Evolutionary conservation across 35 echinoderm and acorn worm genomes (phyloP), one percentile per base, ranked within the genome.

Genomic region (Eucidaris tribuloides): DNA sequence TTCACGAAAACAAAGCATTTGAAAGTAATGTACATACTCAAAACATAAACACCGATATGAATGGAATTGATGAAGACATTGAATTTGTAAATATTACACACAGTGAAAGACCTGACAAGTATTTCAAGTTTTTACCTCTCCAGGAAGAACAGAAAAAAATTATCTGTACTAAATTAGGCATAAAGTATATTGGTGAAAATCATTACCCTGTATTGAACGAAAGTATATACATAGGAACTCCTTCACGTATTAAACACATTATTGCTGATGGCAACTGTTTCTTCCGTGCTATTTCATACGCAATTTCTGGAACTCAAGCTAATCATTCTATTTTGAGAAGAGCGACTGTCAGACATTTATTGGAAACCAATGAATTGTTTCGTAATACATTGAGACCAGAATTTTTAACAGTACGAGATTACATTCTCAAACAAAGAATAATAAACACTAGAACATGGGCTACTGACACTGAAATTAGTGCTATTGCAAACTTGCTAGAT

Each of bases 211-310:
- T 0, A 19, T 44, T 14, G 5, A 11, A 44, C 0, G 28, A 29
- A 62, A 46, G 58, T 42, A 23, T 7, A 40, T 4, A 0, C 17
- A 86, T 86, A 19, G 83, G 46, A 11, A 11, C 19, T 49, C 83
- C 83, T 0, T 6, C 2, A 38, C 13, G 22, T 1, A 54, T 85
- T 13, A 1, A 77, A 41, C 28, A 2, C 2, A 42, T 85, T n/a
- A 77, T 6, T 54, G 83, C 65, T 38, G 83, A 85, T 58, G 83
- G 83, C 19, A 85, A 85, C 31, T 85, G 83, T 58, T 85, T 22
- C 31, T 44, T 43, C 37, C 72, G 44, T 2, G 74, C 74, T 17
- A 48, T 78, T 78, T 78, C 74, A 17, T 78, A 45, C 33, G 35
- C 45, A 7, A 84, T 84, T 49, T 84, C 81, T 84, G 81, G 81